phyloP scores from a whole-genome alignment of 2,113 vertebrate genomes.

The Cebus imitator region DNA sequence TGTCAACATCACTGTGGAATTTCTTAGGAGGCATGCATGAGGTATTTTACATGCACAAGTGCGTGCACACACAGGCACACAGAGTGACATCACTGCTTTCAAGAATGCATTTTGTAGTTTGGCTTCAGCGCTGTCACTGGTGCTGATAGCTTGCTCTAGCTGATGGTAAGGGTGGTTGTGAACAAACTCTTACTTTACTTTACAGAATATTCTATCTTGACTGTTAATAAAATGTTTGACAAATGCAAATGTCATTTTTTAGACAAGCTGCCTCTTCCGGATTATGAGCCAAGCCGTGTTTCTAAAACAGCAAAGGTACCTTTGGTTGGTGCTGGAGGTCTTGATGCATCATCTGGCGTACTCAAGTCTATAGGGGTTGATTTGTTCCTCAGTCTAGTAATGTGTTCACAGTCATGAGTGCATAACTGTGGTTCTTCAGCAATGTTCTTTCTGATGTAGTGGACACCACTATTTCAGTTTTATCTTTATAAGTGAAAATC shows the following conservation, averaged over 20 bases:
- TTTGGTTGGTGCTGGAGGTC: too few species aligned
- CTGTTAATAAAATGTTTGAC: background rate
- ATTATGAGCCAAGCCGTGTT: background rate
- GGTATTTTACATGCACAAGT: rapidly evolving
- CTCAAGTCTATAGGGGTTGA: rapidly evolving
- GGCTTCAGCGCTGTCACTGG: rapidly evolving
- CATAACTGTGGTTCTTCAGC: background rate
- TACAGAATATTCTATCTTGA: background rate
- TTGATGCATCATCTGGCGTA: rapidly evolving
- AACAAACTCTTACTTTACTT: background rate
- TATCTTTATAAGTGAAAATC: background rate
- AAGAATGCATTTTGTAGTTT: rapidly evolving
- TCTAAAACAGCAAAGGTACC: background rate
- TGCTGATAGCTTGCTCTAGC: background rate
- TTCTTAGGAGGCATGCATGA: rapidly evolving
- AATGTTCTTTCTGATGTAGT: background rate
- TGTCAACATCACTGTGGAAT: rapidly evolving
- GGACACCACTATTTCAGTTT: background rate
- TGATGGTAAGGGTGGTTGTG: background rate
- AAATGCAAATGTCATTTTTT: background rate
- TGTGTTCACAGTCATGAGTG: background rate
- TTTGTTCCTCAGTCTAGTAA: too few species aligned
- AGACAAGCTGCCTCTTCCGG: background rate
- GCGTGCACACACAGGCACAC: rapidly evolving
- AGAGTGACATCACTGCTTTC: background rate